phyloP scores from a whole-genome alignment of 1,140 invertebrate species.

The Tetramorium parvispinum region DNA sequence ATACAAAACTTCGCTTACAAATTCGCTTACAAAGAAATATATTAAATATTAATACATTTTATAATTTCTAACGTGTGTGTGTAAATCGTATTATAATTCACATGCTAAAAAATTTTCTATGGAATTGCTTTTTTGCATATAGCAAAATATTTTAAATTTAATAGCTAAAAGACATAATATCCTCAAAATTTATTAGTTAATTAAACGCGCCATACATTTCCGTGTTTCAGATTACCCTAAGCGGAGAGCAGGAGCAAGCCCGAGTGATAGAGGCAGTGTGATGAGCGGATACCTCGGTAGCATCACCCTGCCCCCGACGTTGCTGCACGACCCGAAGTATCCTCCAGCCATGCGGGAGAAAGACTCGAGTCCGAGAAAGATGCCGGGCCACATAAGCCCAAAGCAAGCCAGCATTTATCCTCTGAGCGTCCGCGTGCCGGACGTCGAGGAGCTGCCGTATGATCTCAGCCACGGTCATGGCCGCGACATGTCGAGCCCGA shows the following conservation, averaged over 20 bases:
- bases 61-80: not conserved
- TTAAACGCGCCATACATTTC: not conserved
- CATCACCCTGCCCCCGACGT: constrained; percentile 81
- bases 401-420: constrained; percentile 91
- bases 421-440: constrained; percentile 87
- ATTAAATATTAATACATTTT: not conserved
- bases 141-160: not conserved
- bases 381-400: constrained; percentile 89
- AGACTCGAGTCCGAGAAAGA: constrained; percentile 92
- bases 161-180: not conserved
- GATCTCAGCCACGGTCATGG: constrained; percentile 85
- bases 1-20: too few species aligned
- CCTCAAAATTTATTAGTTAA: not conserved
- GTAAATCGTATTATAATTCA: too few species aligned
- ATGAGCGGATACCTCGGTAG: constrained; percentile 84
- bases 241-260: constrained; percentile 68
- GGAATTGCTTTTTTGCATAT: not conserved
- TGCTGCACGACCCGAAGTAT: constrained; percentile 82
- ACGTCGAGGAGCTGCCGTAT: constrained; percentile 86
- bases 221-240: constrained; percentile 62
- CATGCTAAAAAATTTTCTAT: not conserved
- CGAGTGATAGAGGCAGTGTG: constrained; percentile 81
- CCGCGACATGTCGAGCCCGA: constrained; percentile 72
- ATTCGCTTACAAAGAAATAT: too few species aligned
- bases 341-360: constrained; percentile 91